Evolutionary conservation across 2,113 vertebrate genomes (phyloP).

Genomic region (Trinectes maculatus): DNA sequence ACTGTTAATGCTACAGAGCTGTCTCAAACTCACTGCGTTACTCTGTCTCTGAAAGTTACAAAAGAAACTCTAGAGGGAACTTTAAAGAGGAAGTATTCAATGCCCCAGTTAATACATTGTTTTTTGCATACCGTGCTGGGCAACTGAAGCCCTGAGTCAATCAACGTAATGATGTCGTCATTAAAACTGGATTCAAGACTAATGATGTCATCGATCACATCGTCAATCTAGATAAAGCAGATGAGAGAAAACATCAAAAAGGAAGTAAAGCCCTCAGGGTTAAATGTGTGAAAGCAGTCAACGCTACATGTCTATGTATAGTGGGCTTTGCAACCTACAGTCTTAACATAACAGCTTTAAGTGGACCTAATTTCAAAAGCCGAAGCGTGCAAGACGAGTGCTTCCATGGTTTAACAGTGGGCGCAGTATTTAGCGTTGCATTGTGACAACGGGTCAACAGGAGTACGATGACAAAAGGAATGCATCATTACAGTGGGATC

Average conservation of each 20-base stretch:
- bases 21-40: background rate
- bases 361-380: conserved; percentile 29
- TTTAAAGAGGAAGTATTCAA: conserved; percentile 25
- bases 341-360: background rate
- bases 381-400: background rate
- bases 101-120: background rate
- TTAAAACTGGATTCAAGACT: conserved; percentile 94
- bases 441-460: conserved; percentile 68
- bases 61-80: conserved; percentile 9
- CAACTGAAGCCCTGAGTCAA: conserved; percentile 87
- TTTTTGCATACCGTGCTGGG: conserved; percentile 86
- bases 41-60: background rate
- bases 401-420: conserved; percentile 49
- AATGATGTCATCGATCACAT: conserved; percentile 93
- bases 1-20: background rate
- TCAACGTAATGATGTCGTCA: conserved; percentile 89
- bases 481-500: conserved; percentile 49
- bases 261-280: background rate
- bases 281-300: conserved; percentile 2
- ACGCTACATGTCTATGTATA: background rate
- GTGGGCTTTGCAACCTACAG: background rate
- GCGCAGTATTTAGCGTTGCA: conserved; percentile 77
- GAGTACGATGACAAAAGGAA: conserved; percentile 46
- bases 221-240: conserved; percentile 84
- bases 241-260: conserved; percentile 27